phyloP scores from a whole-genome alignment of 1,140 invertebrate species.

The Pinna nobilis region DNA sequence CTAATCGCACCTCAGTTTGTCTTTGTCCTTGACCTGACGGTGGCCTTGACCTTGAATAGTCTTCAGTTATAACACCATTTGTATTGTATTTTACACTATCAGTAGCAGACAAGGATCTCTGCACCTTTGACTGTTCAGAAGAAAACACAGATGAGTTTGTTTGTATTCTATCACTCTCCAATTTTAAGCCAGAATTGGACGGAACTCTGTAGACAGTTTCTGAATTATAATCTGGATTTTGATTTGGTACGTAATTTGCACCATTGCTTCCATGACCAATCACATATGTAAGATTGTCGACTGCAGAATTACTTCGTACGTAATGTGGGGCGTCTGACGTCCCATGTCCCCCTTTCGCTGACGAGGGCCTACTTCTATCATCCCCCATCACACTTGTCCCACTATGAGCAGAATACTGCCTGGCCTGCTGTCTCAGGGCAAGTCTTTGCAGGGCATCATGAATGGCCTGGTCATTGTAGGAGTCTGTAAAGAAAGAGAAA shows the following conservation, averaged over 20 bases:
- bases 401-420: conserved; percentile 70
- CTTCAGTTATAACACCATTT: conserved; percentile 36
- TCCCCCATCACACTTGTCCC: conserved; percentile 56
- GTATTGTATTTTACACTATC: conserved; percentile 34
- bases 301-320: conserved; percentile 25
- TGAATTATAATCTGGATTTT: too few relatives aligned
- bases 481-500: conserved; percentile 52
- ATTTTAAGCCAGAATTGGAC: not conserved
- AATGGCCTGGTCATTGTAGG: conserved; percentile 68
- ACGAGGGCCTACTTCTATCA: conserved; percentile 35
- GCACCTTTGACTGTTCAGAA: conserved; percentile 22
- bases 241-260: conserved; percentile 7
- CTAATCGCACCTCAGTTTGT: conserved; percentile 26
- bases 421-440: conserved; percentile 65
- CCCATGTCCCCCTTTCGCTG: conserved; percentile 25
- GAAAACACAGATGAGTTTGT: conserved; percentile 16
- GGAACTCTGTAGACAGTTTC: not conserved
- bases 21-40: conserved; percentile 36
- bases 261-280: not conserved
- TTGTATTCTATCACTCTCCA: not conserved
- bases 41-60: conserved; percentile 36
- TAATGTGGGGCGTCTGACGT: conserved; percentile 13
- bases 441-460: conserved; percentile 69
- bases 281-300: conserved; percentile 12
- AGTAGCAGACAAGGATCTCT: not conserved